Percentiles rank a stretch among this genome's conserved stretches.
These are phyloP conservation scores for Protaetia brevitarsis DNA, from an alignment of 1,140 invertebrate genomes.

Conservation along the genomic window DNA sequence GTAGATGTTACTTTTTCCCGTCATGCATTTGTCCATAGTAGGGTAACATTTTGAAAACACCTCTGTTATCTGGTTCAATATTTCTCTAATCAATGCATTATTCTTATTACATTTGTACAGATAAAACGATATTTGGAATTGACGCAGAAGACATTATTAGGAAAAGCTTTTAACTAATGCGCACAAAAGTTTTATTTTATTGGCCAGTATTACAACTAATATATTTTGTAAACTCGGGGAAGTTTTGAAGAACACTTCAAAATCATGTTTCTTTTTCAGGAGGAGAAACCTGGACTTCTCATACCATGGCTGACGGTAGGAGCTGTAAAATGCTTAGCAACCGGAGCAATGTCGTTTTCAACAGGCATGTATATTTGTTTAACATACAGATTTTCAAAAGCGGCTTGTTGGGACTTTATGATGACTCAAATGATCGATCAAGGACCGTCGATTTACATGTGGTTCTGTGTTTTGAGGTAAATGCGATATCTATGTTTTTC, in stretches of 20 bases:
- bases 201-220: too few relatives aligned
- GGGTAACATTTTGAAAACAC: too few relatives aligned
- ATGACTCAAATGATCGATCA: slow-evolving; percentile 20
- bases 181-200: too few relatives aligned
- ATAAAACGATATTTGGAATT: too few relatives aligned
- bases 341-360: slow-evolving; percentile 13
- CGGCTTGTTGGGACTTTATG: slow-evolving; percentile 25
- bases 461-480: slow-evolving; percentile 26
- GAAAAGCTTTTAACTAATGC: too few relatives aligned
- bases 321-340: slow-evolving; percentile 21
- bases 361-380: slow-evolving; percentile 23
- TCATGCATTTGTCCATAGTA: too few relatives aligned
- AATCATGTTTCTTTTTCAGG: slow-evolving; percentile 17
- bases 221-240: too few relatives aligned
- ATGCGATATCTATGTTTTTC: background rate
- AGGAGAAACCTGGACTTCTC: slow-evolving; percentile 17
- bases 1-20: too few relatives aligned
- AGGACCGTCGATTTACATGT: slow-evolving; percentile 22
- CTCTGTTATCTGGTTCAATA: too few relatives aligned
- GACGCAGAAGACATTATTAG: too few relatives aligned
- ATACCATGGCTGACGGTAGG: slow-evolving; percentile 25
- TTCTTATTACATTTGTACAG: too few relatives aligned
- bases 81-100: too few relatives aligned
- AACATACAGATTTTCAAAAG: slow-evolving; percentile 6
- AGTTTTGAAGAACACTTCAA: background rate